Evolutionary conservation across 1,140 invertebrate genomes (phyloP).

Genomic region (Anoplolepis gracilipes): DNA sequence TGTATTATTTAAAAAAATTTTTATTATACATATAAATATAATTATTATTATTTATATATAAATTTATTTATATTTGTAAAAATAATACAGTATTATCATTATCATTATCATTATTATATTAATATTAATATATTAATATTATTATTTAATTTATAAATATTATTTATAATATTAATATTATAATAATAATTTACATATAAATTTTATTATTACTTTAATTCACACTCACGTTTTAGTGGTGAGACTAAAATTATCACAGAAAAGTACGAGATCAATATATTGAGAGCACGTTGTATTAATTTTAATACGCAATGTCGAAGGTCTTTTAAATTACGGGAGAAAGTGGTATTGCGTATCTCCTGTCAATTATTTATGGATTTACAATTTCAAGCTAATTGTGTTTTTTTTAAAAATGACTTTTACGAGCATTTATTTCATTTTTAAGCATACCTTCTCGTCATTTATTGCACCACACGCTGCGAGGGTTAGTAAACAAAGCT

Average conservation of each 20-base stretch:
- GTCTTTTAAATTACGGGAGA: neutral
- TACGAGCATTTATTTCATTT: slow-evolving; percentile 3
- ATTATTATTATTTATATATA: too few species aligned
- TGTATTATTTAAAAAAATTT: too few species aligned
- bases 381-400: neutral
- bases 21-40: too few species aligned
- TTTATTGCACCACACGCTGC: neutral
- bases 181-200: neutral
- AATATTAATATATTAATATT: too few species aligned
- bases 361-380: neutral
- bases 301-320: neutral
- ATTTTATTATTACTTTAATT: neutral
- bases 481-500: slow-evolving; percentile 5
- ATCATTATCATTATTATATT: too few species aligned
- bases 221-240: neutral
- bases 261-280: neutral
- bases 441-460: slow-evolving; percentile 3
- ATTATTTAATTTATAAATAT: too few species aligned
- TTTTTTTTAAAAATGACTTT: neutral
- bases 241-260: neutral
- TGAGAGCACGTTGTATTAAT: neutral
- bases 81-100: too few species aligned
- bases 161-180: too few species aligned
- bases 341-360: neutral
- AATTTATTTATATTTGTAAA: too few species aligned